Base-by-base conservation (phyloP, 2,888 invertebrate species). In the Nebria salina region DNA sequence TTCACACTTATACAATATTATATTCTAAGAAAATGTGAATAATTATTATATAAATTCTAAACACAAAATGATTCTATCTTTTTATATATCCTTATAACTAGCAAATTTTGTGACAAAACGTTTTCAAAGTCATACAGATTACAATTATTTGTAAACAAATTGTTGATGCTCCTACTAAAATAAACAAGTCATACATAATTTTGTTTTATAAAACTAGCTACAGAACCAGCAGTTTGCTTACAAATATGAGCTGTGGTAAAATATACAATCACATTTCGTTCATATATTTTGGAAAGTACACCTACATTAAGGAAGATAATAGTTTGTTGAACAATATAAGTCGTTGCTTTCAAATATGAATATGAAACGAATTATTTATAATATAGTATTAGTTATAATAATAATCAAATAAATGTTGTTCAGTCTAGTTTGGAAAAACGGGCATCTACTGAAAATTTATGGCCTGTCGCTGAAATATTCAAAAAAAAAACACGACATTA, bases 101-200 rank as follows among this genome's bases (percentile, higher is more conserved):
- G 80, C 79, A 75, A 75, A 70, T 54, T 68, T 80, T 80, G 80
- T 80, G 80, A 80, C 80, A 80, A 75, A 41, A 80, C 65, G 43
- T 74, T 74, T 64, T 34, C 26, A 75, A 80, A 80, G 80, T 80
- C 80, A 75, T 42, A 74, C 74, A 64, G 65, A 15, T 1, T 54
- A 34, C 42, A 78, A 42, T 73, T 25, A 25, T 68, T 72, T 79
- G 79, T 65, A 79, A 74, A 68, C 79, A 74, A 5, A 65, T 41
- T 77, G 64, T 41, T 68, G 20, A 43, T 43, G 9, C 43, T 43
- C 9, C 6, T 68, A 68, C 9, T 68, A n/a, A 26, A 68, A 68
- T 4, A 25, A 68, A 20, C 68, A 68, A 68, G 9, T 68, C 9
- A 68, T 15, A 68, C 0, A 43, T 68, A 68, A 13, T n/a, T 68